Base-by-base conservation (phyloP, 2,113 vertebrate genomes). In the Passer domesticus region DNA sequence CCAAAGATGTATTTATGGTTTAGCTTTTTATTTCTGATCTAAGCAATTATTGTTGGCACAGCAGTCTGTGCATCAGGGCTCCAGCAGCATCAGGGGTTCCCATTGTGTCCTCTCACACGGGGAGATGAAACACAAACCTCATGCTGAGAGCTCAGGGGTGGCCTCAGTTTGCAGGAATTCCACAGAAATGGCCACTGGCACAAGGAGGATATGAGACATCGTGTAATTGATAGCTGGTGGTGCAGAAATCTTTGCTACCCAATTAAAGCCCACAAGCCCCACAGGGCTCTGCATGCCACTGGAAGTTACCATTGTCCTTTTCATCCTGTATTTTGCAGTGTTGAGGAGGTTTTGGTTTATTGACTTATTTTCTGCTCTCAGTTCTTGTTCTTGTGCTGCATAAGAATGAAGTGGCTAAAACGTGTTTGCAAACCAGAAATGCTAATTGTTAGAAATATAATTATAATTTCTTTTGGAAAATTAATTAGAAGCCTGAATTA, bases 11-110 rank as follows among this genome's bases (percentile, higher is more conserved):
- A 2, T 72, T 92, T 86, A 6, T 58, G 25, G 12, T 2, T 37
- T n/a, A 60, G 15, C 13, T 68, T 41, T 73, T 53, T 23, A 25
- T 58, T 76, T 66, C 28, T 44, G 28, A 14, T 17, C 53, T 13
- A 0, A 80, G 43, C 63, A 49, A 0, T 2, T 28, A 16, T 17
- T 0, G 0, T 21, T 87, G 74, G n/a, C 55, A 4, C 46, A 46
- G 72, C n/a, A 49, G 15, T 11, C 20, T 46, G 3, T 19, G 69
- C 44, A 19, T 18, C 50, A 44, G 63, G 27, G 28, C 39, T 73
- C 18, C 24, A 28, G 7, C n/a, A 23, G 22, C 0, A 10, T 27
- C 44, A 47, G 58, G 14, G 39, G 11, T 0, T 74, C 55, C 11
- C 13, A 0, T 1, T 31, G 8, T 35, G 72, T 41, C 63, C 55